Evolutionary conservation across 2,113 vertebrate species (phyloP).

Genomic region (Cephalopterus ornatus): DNA sequence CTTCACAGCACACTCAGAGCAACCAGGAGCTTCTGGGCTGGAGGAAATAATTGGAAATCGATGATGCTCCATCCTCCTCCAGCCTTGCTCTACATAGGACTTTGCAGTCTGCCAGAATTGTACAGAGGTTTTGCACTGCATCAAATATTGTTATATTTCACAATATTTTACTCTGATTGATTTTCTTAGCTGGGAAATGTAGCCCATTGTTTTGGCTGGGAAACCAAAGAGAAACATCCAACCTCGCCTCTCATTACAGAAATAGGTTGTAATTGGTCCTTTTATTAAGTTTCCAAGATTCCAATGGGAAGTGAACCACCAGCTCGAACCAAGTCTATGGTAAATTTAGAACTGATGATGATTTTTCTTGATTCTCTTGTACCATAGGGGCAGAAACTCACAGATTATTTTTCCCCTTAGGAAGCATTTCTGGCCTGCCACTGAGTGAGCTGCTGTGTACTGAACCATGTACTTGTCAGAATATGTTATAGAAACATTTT

Average conservation of each 20-base stretch:
- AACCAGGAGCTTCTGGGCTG: background rate
- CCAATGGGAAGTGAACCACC: background rate
- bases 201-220: background rate
- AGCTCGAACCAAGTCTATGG: background rate
- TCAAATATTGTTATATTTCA: background rate
- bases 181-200: background rate
- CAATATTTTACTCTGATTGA: background rate
- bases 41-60: background rate
- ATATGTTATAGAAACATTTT: background rate
- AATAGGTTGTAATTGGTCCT: background rate
- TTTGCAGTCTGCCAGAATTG: background rate
- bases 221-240: background rate
- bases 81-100: background rate
- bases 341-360: background rate
- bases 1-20: background rate
- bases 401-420: background rate
- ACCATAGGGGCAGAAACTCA: background rate
- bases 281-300: background rate
- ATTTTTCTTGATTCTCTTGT: background rate
- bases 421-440: background rate
- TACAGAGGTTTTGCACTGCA: background rate
- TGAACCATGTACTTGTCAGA: background rate
- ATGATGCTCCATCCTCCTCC: background rate
- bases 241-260: background rate
- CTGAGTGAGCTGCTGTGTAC: background rate